These are phyloP conservation scores for Scaptodrosophila latifasciaeformis DNA, from an alignment of 2,888 invertebrate genomes.

Conservation along the genomic window DNA sequence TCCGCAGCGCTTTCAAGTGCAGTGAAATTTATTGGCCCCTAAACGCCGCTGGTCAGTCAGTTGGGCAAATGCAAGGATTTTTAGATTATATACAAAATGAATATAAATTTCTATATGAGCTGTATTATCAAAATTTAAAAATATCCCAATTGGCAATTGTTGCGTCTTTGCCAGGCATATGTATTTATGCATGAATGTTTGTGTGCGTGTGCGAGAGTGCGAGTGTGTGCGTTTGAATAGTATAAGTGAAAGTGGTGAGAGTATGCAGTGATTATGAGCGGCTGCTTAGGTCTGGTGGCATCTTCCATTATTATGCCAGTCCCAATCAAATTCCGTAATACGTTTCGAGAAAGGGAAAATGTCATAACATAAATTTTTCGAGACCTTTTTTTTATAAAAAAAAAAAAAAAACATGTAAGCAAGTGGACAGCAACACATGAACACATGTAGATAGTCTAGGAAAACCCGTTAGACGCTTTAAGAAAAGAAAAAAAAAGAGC, in stretches of 20 bases:
- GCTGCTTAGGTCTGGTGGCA: conserved; percentile 25
- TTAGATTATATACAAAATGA: too few relatives aligned
- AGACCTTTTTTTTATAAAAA: background rate
- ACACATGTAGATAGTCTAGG: conserved; percentile 3
- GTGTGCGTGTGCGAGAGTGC: conserved; percentile 10
- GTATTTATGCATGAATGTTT: conserved; percentile 20
- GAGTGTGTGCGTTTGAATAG: conserved; percentile 2
- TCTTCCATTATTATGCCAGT: conserved; percentile 2
- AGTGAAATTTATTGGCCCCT: conserved; percentile 23
- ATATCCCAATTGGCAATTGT: conserved; percentile 46
- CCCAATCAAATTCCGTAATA: conserved; percentile 51
- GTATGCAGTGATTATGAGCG: conserved; percentile 31
- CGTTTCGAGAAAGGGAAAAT: conserved; percentile 34
- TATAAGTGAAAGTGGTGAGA: conserved; percentile 60
- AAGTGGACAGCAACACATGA: conserved; percentile 28
- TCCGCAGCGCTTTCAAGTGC: conserved; percentile 41
- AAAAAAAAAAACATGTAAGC: too few relatives aligned
- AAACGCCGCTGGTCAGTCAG: too few relatives aligned
- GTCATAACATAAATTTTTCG: background rate
- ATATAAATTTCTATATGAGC: too few relatives aligned
- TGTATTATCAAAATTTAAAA: too few relatives aligned
- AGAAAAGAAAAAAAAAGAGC: conserved; percentile 30
- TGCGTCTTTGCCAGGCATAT: conserved; percentile 38
- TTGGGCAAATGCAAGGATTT: too few relatives aligned
- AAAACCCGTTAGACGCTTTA: conserved; percentile 55